Evolutionary conservation across 2,888 invertebrate species (phyloP).

Genomic region (Tenthredo amoena): DNA sequence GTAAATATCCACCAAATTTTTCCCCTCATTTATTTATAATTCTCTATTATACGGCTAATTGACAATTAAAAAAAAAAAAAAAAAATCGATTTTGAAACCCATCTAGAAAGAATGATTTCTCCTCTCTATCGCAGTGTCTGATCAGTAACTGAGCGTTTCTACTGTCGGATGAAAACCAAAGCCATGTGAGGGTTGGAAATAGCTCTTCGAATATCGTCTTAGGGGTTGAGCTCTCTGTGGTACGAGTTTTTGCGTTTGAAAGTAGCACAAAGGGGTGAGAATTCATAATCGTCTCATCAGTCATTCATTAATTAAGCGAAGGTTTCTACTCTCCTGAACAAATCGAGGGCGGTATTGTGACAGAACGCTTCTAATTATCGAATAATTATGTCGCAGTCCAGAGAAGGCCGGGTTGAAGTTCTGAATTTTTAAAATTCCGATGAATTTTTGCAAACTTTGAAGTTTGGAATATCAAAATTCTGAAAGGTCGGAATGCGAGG

Average conservation of each 20-base stretch:
- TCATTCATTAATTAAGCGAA: not conserved
- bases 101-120: not conserved
- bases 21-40: not conserved
- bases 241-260: no score
- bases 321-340: not conserved
- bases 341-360: not conserved
- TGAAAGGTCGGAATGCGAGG: no score
- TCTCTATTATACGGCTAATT: no score
- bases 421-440: no score
- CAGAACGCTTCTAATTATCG: no score
- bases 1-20: not conserved
- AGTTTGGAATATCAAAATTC: no score
- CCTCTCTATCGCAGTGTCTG: not conserved
- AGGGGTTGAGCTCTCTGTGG: no score
- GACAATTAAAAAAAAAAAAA: not conserved
- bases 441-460: not conserved
- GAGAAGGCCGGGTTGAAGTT: no score
- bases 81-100: not conserved
- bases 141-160: conserved; percentile 22
- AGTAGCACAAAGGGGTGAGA: not conserved
- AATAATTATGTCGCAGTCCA: no score
- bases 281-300: not conserved
- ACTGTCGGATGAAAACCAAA: not conserved
- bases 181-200: not conserved
- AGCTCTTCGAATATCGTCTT: not conserved